Conservation (phyloP, 2,888 invertebrate genomes). For the Agonopterix alstromeriana region DNA sequence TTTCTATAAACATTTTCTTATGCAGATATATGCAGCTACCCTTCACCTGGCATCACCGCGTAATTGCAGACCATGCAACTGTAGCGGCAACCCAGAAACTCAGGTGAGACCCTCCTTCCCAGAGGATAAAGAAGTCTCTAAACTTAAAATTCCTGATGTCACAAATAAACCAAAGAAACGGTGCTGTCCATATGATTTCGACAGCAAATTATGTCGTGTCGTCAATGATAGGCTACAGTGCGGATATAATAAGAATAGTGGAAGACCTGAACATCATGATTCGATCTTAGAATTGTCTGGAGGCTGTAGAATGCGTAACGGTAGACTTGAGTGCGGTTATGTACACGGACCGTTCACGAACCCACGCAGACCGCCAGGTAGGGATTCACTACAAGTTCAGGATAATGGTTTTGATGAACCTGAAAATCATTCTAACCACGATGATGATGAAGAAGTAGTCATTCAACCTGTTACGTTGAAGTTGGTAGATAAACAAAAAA, state of each 20-base stretch:
- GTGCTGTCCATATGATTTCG: conserved; percentile 57
- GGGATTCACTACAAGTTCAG: background rate
- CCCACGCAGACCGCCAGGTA: conserved; percentile 25
- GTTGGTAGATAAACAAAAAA: too few species aligned
- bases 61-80: background rate
- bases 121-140: background rate
- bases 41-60: background rate
- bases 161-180: conserved; percentile 17
- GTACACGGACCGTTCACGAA: conserved; percentile 34
- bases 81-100: background rate
- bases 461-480: too few species aligned
- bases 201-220: conserved; percentile 37
- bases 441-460: too few species aligned
- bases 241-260: conserved; percentile 48
- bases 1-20: background rate
- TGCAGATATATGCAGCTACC: background rate
- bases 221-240: conserved; percentile 49
- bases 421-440: background rate
- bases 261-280: conserved; percentile 21
- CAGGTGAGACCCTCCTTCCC: background rate
- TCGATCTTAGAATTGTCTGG: conserved; percentile 21
- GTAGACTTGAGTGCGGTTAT: conserved; percentile 58
- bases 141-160: background rate
- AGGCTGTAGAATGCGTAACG: conserved; percentile 45
- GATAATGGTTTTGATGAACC: background rate